Conservation (phyloP, 2,113 vertebrate species). For the Haemorhous mexicanus region DNA sequence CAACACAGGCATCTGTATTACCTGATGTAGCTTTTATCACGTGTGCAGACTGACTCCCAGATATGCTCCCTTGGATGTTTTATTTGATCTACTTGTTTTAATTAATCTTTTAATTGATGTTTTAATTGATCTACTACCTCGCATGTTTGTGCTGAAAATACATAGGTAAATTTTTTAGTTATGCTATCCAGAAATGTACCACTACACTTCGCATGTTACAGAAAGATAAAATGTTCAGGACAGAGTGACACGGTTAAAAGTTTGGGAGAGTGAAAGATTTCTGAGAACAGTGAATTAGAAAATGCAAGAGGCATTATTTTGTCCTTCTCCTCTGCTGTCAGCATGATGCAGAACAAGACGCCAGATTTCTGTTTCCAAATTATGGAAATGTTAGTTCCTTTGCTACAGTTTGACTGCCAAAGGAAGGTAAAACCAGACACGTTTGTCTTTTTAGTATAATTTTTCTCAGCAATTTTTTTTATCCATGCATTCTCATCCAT, state of each 20-base stretch:
- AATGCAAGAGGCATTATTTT: background rate
- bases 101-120: too few relatives aligned
- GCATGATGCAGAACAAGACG: background rate
- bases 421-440: background rate
- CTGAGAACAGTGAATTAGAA: background rate
- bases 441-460: background rate
- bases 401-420: background rate
- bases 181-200: background rate
- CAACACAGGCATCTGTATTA: background rate
- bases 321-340: background rate
- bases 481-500: background rate
- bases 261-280: background rate
- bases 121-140: background rate
- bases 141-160: background rate
- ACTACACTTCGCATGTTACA: accelerated
- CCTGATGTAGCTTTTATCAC: background rate
- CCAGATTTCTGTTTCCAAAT: background rate
- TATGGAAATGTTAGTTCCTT: background rate
- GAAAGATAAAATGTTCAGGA: accelerated
- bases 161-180: background rate
- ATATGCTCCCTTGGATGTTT: background rate
- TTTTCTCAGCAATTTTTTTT: background rate
- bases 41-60: background rate
- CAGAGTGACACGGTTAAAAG: background rate
- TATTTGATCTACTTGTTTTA: background rate